Base-by-base conservation (phyloP, 1,140 invertebrate species). In the Coptotermes formosanus region DNA sequence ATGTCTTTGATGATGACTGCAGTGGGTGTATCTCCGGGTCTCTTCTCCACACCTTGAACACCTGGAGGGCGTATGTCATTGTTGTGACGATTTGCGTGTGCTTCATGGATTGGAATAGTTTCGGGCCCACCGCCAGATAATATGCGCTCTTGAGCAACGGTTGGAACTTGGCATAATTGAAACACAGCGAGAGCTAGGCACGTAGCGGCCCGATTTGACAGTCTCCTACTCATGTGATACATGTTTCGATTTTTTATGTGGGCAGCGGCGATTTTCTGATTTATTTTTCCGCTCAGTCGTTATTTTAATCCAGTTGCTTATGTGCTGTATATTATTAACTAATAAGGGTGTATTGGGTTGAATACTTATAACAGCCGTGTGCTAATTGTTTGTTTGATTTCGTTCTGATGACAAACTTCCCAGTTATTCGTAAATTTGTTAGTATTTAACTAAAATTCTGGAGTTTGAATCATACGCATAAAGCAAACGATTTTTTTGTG, bases 1-100 rank as follows among this genome's bases (percentile, higher is more conserved):
- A 92, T 93, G 85, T 90, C 90, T n/a, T 91, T 90, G 69, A 93
- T 89, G 12, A 89, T 89, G 87, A 91, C n/a, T 30, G n/a, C 64
- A 75, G 64, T 75, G 16, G 25, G 11, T 25, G 25, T 75, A 6
- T 30, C n/a, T 12, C 30, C 64, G 8, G n/a, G 64, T 21, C 19
- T 21, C 52, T 14, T 55, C 14, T 0, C 52, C n/a, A 16, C 6
- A 75, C 8, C 25, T n/a, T 25, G 6, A n/a, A 30, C 64, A 75
- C 7, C 64, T 30, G 64, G 25, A 30, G 64, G 25, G n/a, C 25
- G 7, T 30, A 75, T n/a, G n/a, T 30, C n/a, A 25, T 75, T 75
- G 64, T 75, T 75, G 64, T 75, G 4, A 30, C 7, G 25, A 75
- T 75, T 30, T 75, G 64, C n/a, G 2, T 75, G 25, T 16, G 2